Percentiles rank a stretch among this genome's conserved stretches.
Conservation (phyloP, 1,140 invertebrate species). For the Micrasema minimum region DNA sequence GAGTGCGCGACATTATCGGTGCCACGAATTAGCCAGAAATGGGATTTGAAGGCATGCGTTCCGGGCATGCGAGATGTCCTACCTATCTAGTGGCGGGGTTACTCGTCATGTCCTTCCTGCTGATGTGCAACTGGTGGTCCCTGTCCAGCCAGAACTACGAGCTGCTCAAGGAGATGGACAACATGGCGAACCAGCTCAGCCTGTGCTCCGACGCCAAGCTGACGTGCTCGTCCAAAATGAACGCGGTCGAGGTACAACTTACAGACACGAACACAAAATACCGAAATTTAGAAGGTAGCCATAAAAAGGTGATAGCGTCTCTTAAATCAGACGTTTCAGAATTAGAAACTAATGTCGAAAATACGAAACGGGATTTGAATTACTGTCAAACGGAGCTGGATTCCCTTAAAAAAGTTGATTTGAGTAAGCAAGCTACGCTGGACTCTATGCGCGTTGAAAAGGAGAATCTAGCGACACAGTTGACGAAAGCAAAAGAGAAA, state of each 20-base stretch:
- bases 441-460: conserved; percentile 61
- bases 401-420: conserved; percentile 60
- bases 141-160: conserved; percentile 65
- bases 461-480: conserved; percentile 55
- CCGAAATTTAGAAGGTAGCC: conserved; percentile 18
- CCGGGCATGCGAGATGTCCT: conserved; percentile 65
- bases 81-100: conserved; percentile 62
- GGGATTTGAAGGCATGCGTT: conserved; percentile 66
- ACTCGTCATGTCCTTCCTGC: conserved; percentile 61
- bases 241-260: conserved; percentile 25
- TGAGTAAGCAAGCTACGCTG: conserved; percentile 58
- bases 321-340: conserved; percentile 33
- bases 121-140: conserved; percentile 67
- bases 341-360: conserved; percentile 46
- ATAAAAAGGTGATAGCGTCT: conserved; percentile 19
- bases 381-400: conserved; percentile 62
- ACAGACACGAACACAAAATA: conserved; percentile 25
- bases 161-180: conserved; percentile 63
- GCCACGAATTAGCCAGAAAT: conserved; percentile 53
- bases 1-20: conserved; percentile 3
- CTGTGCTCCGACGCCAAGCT: conserved; percentile 53
- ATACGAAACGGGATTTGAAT: conserved; percentile 55
- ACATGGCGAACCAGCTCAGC: conserved; percentile 64
- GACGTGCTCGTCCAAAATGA: conserved; percentile 37
- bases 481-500: conserved; percentile 56